Evolutionary conservation across 2,888 invertebrate genomes (phyloP).

Genomic region (Xiphydria camelus): DNA sequence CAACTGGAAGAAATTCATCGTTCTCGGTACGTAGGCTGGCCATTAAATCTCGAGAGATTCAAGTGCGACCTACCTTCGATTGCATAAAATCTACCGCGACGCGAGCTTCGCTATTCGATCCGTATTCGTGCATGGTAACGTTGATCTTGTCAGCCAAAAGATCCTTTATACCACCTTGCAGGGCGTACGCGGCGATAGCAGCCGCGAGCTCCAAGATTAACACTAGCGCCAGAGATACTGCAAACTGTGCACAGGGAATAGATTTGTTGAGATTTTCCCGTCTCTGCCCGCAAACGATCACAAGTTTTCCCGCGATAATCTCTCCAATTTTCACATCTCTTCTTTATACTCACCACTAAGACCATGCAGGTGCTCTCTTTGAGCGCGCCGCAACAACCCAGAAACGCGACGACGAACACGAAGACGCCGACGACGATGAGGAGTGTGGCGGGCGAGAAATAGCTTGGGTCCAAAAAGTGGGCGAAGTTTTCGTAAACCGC

Average conservation of each 20-base stretch:
- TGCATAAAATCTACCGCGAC: slow-evolving; percentile 66
- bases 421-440: slow-evolving; percentile 77
- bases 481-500: slow-evolving; percentile 65
- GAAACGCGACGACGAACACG: slow-evolving; percentile 75
- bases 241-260: slow-evolving; percentile 61
- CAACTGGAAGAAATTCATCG: slow-evolving; percentile 39
- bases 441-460: slow-evolving; percentile 75
- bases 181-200: slow-evolving; percentile 62
- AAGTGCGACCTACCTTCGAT: slow-evolving; percentile 62
- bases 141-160: slow-evolving; percentile 59
- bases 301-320: too few relatives aligned
- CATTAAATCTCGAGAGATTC: too few relatives aligned
- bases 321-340: not conserved
- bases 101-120: slow-evolving; percentile 47
- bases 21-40: too few relatives aligned
- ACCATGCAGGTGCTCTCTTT: slow-evolving; percentile 77
- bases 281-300: too few relatives aligned
- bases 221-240: slow-evolving; percentile 61
- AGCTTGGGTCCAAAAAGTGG: slow-evolving; percentile 63
- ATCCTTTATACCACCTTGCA: slow-evolving; percentile 56
- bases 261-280: too few relatives aligned
- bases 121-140: slow-evolving; percentile 59
- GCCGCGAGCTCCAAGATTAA: slow-evolving; percentile 66
- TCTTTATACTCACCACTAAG: slow-evolving; percentile 59
- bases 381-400: slow-evolving; percentile 80